These are phyloP conservation scores for Enteromius fasciolatus DNA, from an alignment of 2,797 vertebrate species.

Conservation along the genomic window DNA sequence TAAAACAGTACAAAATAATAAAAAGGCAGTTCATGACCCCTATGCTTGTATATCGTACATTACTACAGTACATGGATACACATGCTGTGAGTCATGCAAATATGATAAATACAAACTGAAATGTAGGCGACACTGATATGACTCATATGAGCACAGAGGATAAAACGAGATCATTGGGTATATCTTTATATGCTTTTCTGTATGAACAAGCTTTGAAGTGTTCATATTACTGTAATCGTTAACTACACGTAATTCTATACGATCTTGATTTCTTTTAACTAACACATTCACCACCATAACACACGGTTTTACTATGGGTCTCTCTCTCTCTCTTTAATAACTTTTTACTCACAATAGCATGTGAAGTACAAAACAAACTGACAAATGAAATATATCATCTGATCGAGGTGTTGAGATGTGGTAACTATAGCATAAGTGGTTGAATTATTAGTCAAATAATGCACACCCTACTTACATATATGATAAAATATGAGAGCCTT, in stretches of 20 bases:
- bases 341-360: not conserved
- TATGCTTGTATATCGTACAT: not conserved
- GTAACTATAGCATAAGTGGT: not conserved
- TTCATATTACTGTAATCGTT: not conserved
- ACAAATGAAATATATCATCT: not conserved
- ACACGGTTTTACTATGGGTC: not conserved
- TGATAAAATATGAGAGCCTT: not conserved
- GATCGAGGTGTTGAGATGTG: not conserved
- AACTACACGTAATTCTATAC: not conserved
- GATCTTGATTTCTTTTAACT: not conserved
- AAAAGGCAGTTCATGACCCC: too few species aligned
- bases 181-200: not conserved
- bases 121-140: not conserved
- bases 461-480: too few species aligned
- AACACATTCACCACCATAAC: not conserved
- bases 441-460: not conserved
- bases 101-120: not conserved
- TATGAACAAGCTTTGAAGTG: not conserved
- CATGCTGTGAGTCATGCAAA: not conserved
- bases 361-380: not conserved
- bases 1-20: too few species aligned
- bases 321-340: not conserved
- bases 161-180: not conserved
- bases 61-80: not conserved
- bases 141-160: not conserved